Percentiles rank a stretch among this genome's conserved stretches.
Conservation (phyloP, 2,888 invertebrate species). For the Prenolepis imparis region DNA sequence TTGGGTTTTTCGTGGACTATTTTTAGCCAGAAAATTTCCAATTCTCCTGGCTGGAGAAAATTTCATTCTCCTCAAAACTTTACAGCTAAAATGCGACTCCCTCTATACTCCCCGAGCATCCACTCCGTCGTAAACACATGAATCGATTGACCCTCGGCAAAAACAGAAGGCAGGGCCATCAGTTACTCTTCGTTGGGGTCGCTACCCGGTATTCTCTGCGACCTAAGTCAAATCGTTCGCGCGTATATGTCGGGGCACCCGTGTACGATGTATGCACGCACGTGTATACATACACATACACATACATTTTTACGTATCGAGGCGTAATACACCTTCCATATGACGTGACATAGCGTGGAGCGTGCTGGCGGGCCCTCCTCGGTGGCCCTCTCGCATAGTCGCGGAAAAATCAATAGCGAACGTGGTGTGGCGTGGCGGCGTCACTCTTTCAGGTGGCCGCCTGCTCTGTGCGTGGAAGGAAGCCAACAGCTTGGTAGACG, state of each 20-base stretch:
- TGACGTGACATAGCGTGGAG: conserved; percentile 79
- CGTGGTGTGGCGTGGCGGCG: conserved; percentile 81
- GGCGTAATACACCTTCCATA: conserved; percentile 80
- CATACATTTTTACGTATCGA: conserved; percentile 40
- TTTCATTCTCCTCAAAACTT: neutral
- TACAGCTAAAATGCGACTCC: neutral
- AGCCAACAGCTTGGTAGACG: conserved; percentile 67
- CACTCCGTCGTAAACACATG: conserved; percentile 37
- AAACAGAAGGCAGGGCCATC: conserved; percentile 29
- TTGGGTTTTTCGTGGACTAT: neutral
- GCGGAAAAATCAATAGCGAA: conserved; percentile 85
- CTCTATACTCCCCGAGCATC: conserved; percentile 20
- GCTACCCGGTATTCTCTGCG: conserved; percentile 26
- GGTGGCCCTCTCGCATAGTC: conserved; percentile 79
- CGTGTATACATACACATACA: conserved; percentile 22
- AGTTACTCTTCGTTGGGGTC: conserved; percentile 38
- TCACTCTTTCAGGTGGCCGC: conserved; percentile 79
- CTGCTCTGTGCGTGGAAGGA: conserved; percentile 69
- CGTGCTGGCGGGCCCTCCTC: conserved; percentile 63
- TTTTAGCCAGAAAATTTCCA: neutral
- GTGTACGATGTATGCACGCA: conserved; percentile 2
- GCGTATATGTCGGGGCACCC: conserved; percentile 15
- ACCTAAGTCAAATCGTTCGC: conserved; percentile 58
- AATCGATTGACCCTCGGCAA: conserved; percentile 46
- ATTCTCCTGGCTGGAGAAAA: neutral